Evolutionary conservation across 2,113 vertebrate genomes (phyloP).

Genomic region (Sander lucioperca): DNA sequence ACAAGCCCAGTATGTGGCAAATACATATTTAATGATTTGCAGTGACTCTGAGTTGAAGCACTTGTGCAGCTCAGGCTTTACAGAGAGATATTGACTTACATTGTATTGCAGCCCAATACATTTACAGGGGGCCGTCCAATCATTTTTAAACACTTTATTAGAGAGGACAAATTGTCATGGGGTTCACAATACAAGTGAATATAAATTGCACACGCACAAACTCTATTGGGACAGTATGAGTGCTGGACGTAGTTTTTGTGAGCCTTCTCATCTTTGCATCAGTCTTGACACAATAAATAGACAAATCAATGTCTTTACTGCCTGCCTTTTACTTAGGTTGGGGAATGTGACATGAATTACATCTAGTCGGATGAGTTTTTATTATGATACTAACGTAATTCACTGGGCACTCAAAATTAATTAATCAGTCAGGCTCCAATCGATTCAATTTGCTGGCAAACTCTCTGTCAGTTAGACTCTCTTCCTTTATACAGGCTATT

Average conservation of each 20-base stretch:
- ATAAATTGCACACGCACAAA: conserved; percentile 4
- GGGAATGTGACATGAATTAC: conserved; percentile 58
- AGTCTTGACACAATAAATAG: conserved; percentile 21
- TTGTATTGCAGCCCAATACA: conserved; percentile 6
- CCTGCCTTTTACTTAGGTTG: conserved; percentile 30
- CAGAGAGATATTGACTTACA: conserved; percentile 47
- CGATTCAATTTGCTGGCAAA: conserved; percentile 26
- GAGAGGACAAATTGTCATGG: conserved; percentile 37
- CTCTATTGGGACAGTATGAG: not conserved
- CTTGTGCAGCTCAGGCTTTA: not conserved
- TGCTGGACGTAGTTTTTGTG: not conserved
- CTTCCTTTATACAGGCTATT: conserved; percentile 22
- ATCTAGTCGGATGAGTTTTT: conserved; percentile 20
- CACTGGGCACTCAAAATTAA: conserved; percentile 56
- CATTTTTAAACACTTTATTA: conserved; percentile 55
- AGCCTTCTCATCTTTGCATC: not conserved
- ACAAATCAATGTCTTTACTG: conserved; percentile 60
- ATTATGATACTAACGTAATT: conserved; percentile 66
- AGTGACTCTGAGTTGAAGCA: not conserved
- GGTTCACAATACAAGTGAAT: conserved; percentile 7
- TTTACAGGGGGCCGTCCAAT: conserved; percentile 39
- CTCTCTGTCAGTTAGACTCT: not conserved
- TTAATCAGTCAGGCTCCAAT: conserved; percentile 57
- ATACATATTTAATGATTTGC: conserved; percentile 43
- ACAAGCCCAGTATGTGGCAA: not conserved